Percentiles rank a stretch among this genome's conserved stretches.
phyloP scores from a whole-genome alignment of 2,797 vertebrate genomes.

The Chrysocyon brachyurus region DNA sequence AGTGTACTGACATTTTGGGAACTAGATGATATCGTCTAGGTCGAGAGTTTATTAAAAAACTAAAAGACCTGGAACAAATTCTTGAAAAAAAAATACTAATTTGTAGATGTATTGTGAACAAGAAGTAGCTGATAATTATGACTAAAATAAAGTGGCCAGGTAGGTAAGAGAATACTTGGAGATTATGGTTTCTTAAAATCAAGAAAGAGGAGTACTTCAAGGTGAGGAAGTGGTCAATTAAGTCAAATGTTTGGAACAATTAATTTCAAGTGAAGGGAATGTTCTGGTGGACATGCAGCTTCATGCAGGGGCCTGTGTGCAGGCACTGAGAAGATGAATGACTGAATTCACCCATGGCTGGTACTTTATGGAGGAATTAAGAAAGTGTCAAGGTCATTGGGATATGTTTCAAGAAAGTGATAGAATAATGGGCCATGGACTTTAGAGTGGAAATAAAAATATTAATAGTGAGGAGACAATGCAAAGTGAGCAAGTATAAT shows the following conservation, averaged over 20 bases:
- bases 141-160: background rate
- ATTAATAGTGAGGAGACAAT: slow-evolving; percentile 17
- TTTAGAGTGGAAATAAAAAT: slow-evolving; percentile 16
- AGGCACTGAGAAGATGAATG: background rate
- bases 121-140: background rate
- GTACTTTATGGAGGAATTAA: background rate
- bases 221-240: background rate
- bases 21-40: background rate
- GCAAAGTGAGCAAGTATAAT: background rate
- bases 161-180: background rate
- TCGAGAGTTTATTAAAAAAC: background rate
- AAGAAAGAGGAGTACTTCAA: background rate
- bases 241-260: background rate
- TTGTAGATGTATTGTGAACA: background rate
- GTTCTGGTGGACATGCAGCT: background rate
- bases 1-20: background rate
- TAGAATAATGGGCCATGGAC: background rate
- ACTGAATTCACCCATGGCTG: background rate
- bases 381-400: background rate
- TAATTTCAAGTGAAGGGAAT: background rate
- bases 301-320: background rate
- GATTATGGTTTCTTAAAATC: background rate
- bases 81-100: background rate
- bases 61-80: background rate
- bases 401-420: background rate